Percentiles rank a stretch among this genome's conserved stretches.
Evolutionary conservation across 1,140 invertebrate species (phyloP).

Genomic region (Sarcophaga bullata): DNA sequence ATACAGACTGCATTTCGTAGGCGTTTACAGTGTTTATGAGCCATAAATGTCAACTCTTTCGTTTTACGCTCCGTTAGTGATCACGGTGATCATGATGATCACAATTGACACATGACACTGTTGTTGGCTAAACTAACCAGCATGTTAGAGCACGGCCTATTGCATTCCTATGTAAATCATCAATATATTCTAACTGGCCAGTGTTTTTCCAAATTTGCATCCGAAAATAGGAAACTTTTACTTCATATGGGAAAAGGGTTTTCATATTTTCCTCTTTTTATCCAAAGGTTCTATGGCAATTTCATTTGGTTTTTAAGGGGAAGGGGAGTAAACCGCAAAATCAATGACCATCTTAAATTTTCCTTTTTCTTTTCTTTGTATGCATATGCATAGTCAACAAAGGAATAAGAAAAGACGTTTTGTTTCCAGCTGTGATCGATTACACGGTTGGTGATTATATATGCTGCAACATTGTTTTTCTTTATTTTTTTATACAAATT

Average conservation of each 20-base stretch:
- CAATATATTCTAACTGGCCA: conserved; percentile 12
- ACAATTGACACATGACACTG: conserved; percentile 31
- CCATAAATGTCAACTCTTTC: conserved; percentile 62
- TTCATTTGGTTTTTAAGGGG: conserved; percentile 13
- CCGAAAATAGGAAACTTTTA: not conserved
- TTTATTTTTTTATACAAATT: too few relatives aligned
- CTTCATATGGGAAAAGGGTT: not conserved
- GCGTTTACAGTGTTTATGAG: conserved; percentile 59
- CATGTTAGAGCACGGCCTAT: conserved; percentile 22
- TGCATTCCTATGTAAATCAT: not conserved
- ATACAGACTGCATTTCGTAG: conserved; percentile 47
- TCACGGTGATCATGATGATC: not conserved
- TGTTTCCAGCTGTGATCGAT: not conserved
- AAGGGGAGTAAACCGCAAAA: conserved; percentile 41
- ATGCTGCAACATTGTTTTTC: not conserved
- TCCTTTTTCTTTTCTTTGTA: too few relatives aligned
- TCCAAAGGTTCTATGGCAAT: not conserved
- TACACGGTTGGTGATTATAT: not conserved
- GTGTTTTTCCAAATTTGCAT: conserved; percentile 16
- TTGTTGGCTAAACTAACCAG: conserved; percentile 43
- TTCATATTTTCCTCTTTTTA: not conserved
- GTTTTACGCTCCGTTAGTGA: conserved; percentile 38
- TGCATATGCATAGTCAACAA: too few relatives aligned
- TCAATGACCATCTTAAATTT: not conserved
- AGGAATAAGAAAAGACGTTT: not conserved